phyloP scores from a whole-genome alignment of 2,888 invertebrate species.

The Sphaeridia pumilis region DNA sequence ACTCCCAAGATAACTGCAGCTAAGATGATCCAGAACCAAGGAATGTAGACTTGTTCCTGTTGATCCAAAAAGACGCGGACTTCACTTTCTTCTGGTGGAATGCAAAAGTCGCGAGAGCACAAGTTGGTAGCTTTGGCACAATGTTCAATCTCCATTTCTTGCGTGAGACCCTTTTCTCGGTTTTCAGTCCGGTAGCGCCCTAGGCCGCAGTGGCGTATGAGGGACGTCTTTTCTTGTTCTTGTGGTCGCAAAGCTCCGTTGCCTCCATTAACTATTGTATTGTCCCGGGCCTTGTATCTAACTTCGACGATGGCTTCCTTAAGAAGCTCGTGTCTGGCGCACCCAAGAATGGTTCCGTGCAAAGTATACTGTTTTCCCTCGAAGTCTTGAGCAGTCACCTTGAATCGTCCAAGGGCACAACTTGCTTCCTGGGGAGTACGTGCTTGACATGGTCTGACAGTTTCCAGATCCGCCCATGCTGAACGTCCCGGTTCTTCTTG shows the following conservation, averaged over 20 bases:
- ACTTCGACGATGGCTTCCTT: slow-evolving; percentile 6
- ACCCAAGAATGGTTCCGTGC: slow-evolving; percentile 32
- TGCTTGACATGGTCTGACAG: slow-evolving; percentile 13
- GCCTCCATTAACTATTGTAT: not conserved
- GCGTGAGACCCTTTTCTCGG: not conserved
- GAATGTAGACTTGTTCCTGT: slow-evolving; percentile 1
- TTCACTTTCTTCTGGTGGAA: slow-evolving; percentile 19
- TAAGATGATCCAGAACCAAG: slow-evolving; percentile 4
- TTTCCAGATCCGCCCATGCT: slow-evolving; percentile 7
- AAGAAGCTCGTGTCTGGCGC: slow-evolving; percentile 23
- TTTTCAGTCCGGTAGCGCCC: not conserved
- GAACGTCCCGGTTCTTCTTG: slow-evolving; percentile 21
- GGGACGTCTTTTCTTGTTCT: not conserved
- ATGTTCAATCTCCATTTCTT: slow-evolving; percentile 28
- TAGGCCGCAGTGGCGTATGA: not conserved
- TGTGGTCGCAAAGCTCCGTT: too few species aligned
- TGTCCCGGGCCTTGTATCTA: slow-evolving; percentile 2
- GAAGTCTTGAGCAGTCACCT: slow-evolving; percentile 12
- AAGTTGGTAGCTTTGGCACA: slow-evolving; percentile 25
- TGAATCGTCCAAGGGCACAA: slow-evolving; percentile 26
- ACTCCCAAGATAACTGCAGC: slow-evolving; percentile 10
- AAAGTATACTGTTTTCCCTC: slow-evolving; percentile 3
- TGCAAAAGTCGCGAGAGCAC: slow-evolving; percentile 27
- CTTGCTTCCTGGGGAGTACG: slow-evolving; percentile 17
- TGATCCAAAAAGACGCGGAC: slow-evolving; percentile 20